A percentile compares a stretch with the other conserved stretches of the same genome.
These are phyloP conservation scores for Ostrea edulis DNA, from an alignment of 1,140 invertebrate species.

Conservation along the genomic window DNA sequence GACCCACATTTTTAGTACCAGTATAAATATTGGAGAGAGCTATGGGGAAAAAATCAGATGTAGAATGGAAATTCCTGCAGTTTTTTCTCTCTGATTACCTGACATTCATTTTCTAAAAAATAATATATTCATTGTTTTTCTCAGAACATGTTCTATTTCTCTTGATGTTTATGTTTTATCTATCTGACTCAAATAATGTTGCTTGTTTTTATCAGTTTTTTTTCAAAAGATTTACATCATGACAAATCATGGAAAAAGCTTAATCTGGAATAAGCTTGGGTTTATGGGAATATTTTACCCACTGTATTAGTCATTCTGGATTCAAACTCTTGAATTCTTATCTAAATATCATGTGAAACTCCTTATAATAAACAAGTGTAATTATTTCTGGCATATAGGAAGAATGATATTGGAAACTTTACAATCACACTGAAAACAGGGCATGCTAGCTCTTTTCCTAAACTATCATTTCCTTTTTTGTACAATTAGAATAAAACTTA, in stretches of 20 bases:
- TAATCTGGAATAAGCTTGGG: conserved; percentile 14
- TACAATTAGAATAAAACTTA: not conserved
- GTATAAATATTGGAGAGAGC: too few relatives aligned
- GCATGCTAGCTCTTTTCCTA: not conserved
- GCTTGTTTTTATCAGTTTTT: not conserved
- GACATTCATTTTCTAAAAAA: too few relatives aligned
- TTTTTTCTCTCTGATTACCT: too few relatives aligned
- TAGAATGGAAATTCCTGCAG: too few relatives aligned
- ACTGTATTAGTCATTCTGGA: conserved; percentile 20
- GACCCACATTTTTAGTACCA: too few relatives aligned
- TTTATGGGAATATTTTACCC: conserved; percentile 20
- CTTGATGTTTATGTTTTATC: not conserved
- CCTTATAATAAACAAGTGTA: not conserved
- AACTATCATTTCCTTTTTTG: not conserved
- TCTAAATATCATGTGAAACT: not conserved
- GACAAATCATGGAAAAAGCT: conserved; percentile 5
- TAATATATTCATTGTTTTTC: too few relatives aligned
- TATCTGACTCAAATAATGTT: conserved; percentile 6
- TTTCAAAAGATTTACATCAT: not conserved
- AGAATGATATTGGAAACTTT: not conserved
- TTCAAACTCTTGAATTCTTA: not conserved
- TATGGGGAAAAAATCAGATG: too few relatives aligned
- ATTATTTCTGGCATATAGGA: not conserved
- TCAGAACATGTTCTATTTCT: not conserved
- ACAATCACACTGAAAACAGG: not conserved